phyloP scores from a whole-genome alignment of 1,140 invertebrate species.

The Rhyzopertha dominica region DNA sequence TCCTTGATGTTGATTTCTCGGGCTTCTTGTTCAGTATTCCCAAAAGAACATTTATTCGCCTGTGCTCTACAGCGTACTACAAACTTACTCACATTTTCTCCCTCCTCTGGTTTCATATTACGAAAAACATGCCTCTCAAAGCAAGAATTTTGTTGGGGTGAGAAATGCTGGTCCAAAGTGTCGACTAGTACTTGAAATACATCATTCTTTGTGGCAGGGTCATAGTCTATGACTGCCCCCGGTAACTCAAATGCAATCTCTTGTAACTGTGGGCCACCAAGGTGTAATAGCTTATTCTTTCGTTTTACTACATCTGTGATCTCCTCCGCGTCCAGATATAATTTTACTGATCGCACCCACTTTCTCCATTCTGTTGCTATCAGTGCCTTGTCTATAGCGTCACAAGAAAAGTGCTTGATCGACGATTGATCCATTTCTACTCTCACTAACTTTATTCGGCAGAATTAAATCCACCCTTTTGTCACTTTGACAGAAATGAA shows the following conservation, averaged over 20 bases:
- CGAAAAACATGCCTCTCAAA: constrained; percentile 38
- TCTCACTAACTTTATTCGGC: too few species aligned
- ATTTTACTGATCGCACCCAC: constrained; percentile 17
- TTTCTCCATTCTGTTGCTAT: constrained; percentile 17
- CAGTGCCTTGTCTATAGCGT: constrained; percentile 16
- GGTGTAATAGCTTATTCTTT: constrained; percentile 32
- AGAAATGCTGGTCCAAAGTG: constrained; percentile 7
- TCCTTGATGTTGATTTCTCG: constrained; percentile 30
- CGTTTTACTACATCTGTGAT: constrained; percentile 26
- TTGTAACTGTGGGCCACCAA: constrained; percentile 34
- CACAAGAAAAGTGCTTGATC: constrained; percentile 18
- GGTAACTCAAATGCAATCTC: constrained; percentile 34
- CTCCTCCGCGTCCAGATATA: constrained; percentile 20
- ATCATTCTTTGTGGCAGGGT: constrained; percentile 15
- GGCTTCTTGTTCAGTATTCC: constrained; percentile 23
- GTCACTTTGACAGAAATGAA: too few species aligned
- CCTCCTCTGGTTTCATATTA: constrained; percentile 22
- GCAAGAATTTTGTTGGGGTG: constrained; percentile 13
- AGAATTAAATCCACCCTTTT: too few species aligned
- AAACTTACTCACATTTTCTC: constrained; percentile 24
- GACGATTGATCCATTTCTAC: too few species aligned
- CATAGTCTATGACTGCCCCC: constrained; percentile 19
- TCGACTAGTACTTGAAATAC: constrained; percentile 15
- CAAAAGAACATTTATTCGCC: constrained; percentile 31
- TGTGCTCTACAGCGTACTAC: constrained; percentile 30